phyloP scores from a whole-genome alignment of 2,888 invertebrate genomes.

The Vesta saturnalis region DNA sequence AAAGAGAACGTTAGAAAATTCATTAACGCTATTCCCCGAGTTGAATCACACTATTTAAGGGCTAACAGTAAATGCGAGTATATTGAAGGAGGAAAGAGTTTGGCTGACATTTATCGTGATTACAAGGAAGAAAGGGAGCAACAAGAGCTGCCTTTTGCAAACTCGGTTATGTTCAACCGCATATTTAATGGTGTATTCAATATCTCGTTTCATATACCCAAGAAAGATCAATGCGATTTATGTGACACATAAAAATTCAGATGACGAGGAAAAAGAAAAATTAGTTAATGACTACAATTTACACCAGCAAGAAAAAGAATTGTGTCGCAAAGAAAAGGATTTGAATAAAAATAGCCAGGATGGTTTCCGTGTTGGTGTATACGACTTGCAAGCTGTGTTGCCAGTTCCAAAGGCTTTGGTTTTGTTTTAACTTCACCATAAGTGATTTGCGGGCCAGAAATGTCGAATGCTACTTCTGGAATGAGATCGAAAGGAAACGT shows the following conservation, averaged over 20 bases:
- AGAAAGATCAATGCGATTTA: too few species aligned
- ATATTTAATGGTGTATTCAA: conserved; percentile 42
- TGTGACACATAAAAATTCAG: conserved; percentile 5
- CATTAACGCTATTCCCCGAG: conserved; percentile 43
- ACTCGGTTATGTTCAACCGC: conserved; percentile 25
- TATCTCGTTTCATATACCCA: conserved; percentile 18
- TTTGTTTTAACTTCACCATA: conserved; percentile 44
- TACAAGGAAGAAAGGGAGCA: conserved; percentile 36
- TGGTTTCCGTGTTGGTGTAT: conserved; percentile 36
- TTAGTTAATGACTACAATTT: conserved; percentile 33
- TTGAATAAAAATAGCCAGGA: conserved; percentile 35
- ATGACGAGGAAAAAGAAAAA: conserved; percentile 23
- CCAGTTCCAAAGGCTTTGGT: conserved; percentile 45
- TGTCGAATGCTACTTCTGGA: conserved; percentile 18
- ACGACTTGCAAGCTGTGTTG: conserved; percentile 45
- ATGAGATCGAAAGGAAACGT: conserved; percentile 29
- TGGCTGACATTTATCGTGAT: conserved; percentile 44
- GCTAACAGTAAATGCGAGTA: not conserved
- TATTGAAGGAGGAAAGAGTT: conserved; percentile 45
- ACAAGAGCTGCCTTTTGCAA: conserved; percentile 31
- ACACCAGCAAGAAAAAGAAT: conserved; percentile 41
- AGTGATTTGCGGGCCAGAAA: conserved; percentile 29
- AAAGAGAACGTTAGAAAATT: conserved; percentile 39
- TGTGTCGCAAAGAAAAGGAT: conserved; percentile 41
- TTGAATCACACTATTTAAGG: conserved; percentile 4